Base-by-base conservation (phyloP, 2,113 vertebrate genomes). In the Corydoras maculifer region DNA sequence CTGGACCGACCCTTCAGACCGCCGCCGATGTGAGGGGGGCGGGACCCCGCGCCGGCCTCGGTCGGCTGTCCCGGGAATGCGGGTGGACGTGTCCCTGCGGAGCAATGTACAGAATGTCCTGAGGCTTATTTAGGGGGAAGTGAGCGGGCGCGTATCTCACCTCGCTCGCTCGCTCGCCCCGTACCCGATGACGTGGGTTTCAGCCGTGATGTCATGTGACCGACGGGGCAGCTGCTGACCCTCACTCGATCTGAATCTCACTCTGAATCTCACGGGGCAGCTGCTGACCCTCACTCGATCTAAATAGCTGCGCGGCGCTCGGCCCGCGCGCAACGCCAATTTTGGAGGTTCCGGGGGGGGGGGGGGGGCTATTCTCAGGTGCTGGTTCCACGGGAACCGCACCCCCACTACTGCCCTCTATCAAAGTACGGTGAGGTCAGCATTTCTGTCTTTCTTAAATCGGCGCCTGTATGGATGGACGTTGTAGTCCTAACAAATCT, bases 291-390 rank as follows among this genome's bases (percentile, higher is more conserved):
- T 43, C 7, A 43, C 35, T 8, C 35, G 4, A 43, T 43, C 35
- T 43, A 59, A 60, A 66, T 64, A 66, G 65, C 54, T 25, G 7
- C 43, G 9, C 61, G 54, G 71, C 14, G 77, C 80, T 70, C 74
- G 74, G 70, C 85, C 80, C 81, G 82, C 82, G 81, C 70, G 72
- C 11, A 59, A 35, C 68, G 29, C 43, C 69, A 29, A 59, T 69
- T 55, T 73, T 76, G 74, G 81, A 58, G 54, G 82, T 87, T 84
- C 79, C 65, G 69, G 30, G 60, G 75, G n/a, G 81, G 79, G 79
- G 77, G 75, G n/a, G 68, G 67, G 78, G 74, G 81, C 78, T 82
- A 57, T 2, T 9, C 14, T 75, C 3, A 31, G 76, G 75, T 79
- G 76, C 74, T 78, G 35, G 35, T 4, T 43, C 35, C 35, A 43